Conservation (phyloP, 2,888 invertebrate species). For the Mayetiola destructor region DNA sequence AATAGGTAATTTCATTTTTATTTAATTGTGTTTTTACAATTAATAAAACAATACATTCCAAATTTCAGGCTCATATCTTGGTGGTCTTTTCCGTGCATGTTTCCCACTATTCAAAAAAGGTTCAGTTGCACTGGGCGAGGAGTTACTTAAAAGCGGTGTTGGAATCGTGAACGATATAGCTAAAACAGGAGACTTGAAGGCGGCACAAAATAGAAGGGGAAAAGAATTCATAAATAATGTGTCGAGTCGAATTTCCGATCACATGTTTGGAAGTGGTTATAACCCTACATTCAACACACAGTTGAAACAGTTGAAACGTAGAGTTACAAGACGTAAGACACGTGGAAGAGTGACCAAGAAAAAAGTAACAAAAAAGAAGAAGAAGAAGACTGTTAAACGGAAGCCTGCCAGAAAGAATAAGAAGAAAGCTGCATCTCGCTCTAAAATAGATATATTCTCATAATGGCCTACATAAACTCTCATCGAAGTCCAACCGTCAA, state of each 20-base stretch:
- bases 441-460: neutral
- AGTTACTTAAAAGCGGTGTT: neutral
- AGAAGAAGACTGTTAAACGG: neutral
- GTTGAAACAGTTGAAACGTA: neutral
- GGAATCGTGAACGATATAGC: neutral
- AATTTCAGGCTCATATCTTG: neutral
- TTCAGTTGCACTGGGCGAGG: neutral
- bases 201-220: neutral
- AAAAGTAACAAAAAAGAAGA: neutral
- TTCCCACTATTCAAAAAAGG: neutral
- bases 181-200: neutral
- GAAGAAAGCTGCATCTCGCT: neutral
- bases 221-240: neutral
- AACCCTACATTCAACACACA: neutral
- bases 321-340: neutral
- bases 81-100: neutral
- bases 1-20: neutral
- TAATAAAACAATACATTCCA: too few species aligned
- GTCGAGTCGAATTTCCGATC: neutral
- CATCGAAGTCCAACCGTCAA: neutral
- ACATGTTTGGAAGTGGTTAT: conserved; percentile 10
- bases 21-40: neutral
- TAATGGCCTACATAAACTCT: neutral
- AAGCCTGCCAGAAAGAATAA: neutral
- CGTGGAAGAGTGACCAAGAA: neutral